Conservation (phyloP, 2,888 invertebrate genomes). For the Sepiola atlantica region DNA sequence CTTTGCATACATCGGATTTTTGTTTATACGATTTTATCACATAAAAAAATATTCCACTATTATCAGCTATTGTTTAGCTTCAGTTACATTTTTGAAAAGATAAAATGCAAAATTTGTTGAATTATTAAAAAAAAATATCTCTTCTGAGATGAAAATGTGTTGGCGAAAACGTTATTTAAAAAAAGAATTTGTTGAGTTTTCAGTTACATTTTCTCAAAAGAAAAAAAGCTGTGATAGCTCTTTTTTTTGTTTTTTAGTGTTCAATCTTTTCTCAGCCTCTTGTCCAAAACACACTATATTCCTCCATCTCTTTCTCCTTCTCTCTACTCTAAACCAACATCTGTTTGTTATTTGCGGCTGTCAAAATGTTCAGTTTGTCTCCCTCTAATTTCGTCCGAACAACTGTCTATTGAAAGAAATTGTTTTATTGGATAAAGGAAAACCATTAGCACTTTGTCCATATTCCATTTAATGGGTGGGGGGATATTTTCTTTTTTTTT, state of each 20-base stretch:
- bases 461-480: not conserved
- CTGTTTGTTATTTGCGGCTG: constrained; percentile 8
- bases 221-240: not conserved
- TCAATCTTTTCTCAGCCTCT: not conserved
- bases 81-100: not conserved
- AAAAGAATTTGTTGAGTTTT: not conserved
- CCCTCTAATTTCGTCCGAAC: not conserved
- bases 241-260: not conserved
- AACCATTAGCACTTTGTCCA: not conserved
- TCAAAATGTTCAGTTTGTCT: constrained; percentile 14
- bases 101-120: not conserved
- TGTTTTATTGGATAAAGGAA: not conserved
- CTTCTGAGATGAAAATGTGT: not conserved
- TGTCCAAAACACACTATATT: not conserved
- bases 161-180: not conserved
- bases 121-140: not conserved
- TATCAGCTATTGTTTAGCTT: no score
- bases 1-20: no score
- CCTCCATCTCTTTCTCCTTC: no score
- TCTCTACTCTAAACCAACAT: not conserved
- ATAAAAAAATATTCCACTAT: no score
- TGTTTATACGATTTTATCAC: no score
- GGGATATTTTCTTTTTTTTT: no score
- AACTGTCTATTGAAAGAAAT: not conserved
- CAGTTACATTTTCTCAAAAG: not conserved